Evolutionary conservation across 2,797 vertebrate species (phyloP).

Genomic region (Aphelocoma californica): DNA sequence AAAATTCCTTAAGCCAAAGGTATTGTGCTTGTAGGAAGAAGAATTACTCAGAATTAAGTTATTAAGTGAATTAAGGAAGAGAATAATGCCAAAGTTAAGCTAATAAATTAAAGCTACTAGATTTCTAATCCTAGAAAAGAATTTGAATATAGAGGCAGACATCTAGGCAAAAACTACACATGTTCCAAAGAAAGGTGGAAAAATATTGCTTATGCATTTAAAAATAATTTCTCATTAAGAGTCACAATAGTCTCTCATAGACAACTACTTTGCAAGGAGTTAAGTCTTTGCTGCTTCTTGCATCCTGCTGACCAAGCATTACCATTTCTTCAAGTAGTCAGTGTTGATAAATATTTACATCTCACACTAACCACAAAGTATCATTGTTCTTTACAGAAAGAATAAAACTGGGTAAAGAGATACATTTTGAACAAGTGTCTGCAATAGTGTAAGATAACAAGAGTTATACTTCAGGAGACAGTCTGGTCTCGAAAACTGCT

Average conservation of each 20-base stretch:
- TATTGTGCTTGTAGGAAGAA: background rate
- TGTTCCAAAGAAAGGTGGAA: background rate
- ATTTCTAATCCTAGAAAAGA: background rate
- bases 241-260: background rate
- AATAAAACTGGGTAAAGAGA: background rate
- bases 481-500: background rate
- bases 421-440: background rate
- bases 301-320: background rate
- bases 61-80: background rate
- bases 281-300: background rate
- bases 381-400: background rate
- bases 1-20: background rate
- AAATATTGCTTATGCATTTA: background rate
- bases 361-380: background rate
- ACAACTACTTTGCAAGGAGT: background rate
- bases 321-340: background rate
- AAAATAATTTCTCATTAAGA: background rate
- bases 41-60: background rate
- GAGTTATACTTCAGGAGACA: background rate
- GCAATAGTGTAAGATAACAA: background rate
- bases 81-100: background rate
- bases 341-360: background rate
- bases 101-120: background rate
- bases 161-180: background rate
- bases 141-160: background rate